Evolutionary conservation across 2,113 vertebrate species (phyloP).

Genomic region (Zapus hudsonius): DNA sequence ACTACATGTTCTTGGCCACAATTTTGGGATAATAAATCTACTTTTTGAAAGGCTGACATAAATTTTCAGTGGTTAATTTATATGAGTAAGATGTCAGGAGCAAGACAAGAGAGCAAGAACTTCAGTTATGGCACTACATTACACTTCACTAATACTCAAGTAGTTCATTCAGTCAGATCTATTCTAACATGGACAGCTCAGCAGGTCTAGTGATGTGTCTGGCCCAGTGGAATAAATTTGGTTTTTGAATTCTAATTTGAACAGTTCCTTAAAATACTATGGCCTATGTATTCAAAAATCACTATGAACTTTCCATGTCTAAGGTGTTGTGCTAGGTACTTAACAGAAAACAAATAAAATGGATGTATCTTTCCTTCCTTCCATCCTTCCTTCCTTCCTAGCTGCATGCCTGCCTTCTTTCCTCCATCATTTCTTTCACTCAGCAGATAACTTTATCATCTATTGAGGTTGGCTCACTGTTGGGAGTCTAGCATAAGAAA

Average conservation of each 20-base stretch:
- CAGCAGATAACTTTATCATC: not conserved
- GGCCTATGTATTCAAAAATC: not conserved
- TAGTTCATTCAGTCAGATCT: slow-evolving; percentile 40
- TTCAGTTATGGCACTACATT: not conserved
- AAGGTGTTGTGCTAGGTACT: not conserved
- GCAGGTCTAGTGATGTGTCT: not conserved
- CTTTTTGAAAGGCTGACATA: slow-evolving; percentile 44
- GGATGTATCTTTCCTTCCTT: not conserved
- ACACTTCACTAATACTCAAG: slow-evolving; percentile 34
- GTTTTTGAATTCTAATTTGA: not conserved
- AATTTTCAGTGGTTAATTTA: slow-evolving; percentile 54
- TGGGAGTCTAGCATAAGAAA: not conserved
- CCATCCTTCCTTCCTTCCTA: no score
- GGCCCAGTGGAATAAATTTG: slow-evolving; percentile 19
- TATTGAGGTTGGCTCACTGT: not conserved
- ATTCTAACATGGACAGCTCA: slow-evolving; percentile 52
- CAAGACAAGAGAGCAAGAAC: slow-evolving; percentile 34
- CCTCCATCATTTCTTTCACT: not conserved
- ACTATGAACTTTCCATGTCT: not conserved
- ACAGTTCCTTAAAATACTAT: not conserved
- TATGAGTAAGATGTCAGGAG: slow-evolving; percentile 30
- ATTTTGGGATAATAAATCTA: slow-evolving; percentile 51
- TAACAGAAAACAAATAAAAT: not conserved
- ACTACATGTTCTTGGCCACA: slow-evolving; percentile 39
- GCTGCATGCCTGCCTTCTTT: no score